Evolutionary conservation across 2,888 invertebrate species (phyloP).

Genomic region (Labia minor): DNA sequence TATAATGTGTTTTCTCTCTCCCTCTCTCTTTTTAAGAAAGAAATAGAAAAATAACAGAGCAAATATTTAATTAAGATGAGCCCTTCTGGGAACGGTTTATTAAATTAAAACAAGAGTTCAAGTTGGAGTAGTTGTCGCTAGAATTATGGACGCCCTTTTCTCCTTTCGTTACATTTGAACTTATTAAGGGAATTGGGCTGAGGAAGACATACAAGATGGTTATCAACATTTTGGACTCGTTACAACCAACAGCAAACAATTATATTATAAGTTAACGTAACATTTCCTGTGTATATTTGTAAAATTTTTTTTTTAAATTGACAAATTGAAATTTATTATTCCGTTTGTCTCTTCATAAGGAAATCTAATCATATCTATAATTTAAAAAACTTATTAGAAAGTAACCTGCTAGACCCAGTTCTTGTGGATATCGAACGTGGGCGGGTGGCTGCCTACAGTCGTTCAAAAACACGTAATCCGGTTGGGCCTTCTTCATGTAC

Average conservation of each 20-base stretch:
- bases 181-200: not conserved
- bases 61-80: constrained; percentile 13
- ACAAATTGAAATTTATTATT: constrained; percentile 13
- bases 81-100: not conserved
- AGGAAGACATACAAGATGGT: not conserved
- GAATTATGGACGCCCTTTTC: not conserved
- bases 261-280: constrained; percentile 1
- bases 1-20: no score
- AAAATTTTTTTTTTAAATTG: not conserved
- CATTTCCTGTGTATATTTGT: not conserved
- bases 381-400: constrained; percentile 2
- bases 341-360: constrained; percentile 1
- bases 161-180: not conserved
- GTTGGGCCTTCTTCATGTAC: not conserved
- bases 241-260: not conserved
- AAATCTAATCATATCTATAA: no score
- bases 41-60: constrained; percentile 4
- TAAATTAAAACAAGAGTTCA: constrained; percentile 1
- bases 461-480: not conserved
- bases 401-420: not conserved
- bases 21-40: not conserved
- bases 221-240: not conserved
- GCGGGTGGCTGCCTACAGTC: not conserved
- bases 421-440: not conserved
- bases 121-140: not conserved